Conservation (phyloP, 2,888 invertebrate genomes). For the Urechis unicinctus region DNA sequence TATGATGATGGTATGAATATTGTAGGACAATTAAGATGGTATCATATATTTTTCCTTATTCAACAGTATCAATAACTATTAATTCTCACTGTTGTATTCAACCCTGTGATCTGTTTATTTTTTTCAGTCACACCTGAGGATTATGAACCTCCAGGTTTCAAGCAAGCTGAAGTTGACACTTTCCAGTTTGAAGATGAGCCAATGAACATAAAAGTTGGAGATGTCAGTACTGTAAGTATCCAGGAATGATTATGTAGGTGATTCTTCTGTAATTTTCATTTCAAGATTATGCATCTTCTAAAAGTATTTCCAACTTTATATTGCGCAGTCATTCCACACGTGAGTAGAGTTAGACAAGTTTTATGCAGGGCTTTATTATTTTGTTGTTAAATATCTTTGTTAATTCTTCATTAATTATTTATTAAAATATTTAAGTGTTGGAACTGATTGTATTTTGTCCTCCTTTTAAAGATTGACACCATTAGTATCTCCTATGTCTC, state of each 20-base stretch:
- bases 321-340: neutral
- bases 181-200: conserved; percentile 46
- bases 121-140: conserved; percentile 48
- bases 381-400: too few species aligned
- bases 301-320: neutral
- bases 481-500: too few species aligned
- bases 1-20: conserved; percentile 46
- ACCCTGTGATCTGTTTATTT: neutral
- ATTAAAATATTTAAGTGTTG: too few species aligned
- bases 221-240: conserved; percentile 46
- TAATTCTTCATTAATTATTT: too few species aligned
- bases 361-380: too few species aligned
- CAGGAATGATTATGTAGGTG: neutral
- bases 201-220: conserved; percentile 48
- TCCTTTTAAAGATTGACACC: too few species aligned
- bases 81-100: neutral
- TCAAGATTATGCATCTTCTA: neutral
- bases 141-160: conserved; percentile 52
- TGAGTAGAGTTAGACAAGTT: too few species aligned
- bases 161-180: conserved; percentile 31
- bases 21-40: neutral
- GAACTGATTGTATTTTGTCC: too few species aligned
- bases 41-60: neutral
- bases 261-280: neutral
- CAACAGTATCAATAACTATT: neutral